Evolutionary conservation across 2,888 invertebrate species (phyloP).

Genomic region (Polietes domitor): DNA sequence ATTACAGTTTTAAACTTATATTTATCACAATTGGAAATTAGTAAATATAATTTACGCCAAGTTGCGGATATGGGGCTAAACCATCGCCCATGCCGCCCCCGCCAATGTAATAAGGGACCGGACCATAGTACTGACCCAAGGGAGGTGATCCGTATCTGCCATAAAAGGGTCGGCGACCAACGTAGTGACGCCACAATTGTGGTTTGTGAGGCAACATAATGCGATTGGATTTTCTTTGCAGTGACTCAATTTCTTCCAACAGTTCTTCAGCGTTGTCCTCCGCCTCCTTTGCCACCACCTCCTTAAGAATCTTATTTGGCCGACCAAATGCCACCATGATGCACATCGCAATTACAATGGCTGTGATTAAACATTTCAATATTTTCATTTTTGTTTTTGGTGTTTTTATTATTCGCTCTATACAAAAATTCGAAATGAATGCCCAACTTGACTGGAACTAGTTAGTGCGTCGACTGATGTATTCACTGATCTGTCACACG

Average conservation of each 20-base stretch:
- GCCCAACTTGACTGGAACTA: no score
- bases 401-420: neutral
- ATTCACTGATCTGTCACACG: neutral
- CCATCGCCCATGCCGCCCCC: conserved; percentile 1
- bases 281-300: neutral
- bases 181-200: neutral
- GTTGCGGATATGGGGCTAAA: conserved; percentile 31
- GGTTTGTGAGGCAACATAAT: neutral
- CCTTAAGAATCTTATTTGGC: conserved; percentile 2
- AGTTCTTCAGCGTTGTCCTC: neutral
- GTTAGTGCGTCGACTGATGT: conserved; percentile 1
- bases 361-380: neutral
- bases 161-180: conserved; percentile 2
- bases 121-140: conserved; percentile 17
- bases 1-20: conserved; percentile 11
- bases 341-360: neutral
- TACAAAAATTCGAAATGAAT: neutral
- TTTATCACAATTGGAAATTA: neutral
- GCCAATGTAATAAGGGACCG: conserved; percentile 16
- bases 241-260: neutral
- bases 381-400: neutral
- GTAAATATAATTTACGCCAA: conserved; percentile 21
- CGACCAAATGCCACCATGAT: neutral
- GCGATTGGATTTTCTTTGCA: conserved; percentile 15
- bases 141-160: conserved; percentile 10